Percentiles rank a stretch among this genome's conserved stretches.
phyloP scores from a whole-genome alignment of 2,888 invertebrate genomes.

The Anodontia alba region DNA sequence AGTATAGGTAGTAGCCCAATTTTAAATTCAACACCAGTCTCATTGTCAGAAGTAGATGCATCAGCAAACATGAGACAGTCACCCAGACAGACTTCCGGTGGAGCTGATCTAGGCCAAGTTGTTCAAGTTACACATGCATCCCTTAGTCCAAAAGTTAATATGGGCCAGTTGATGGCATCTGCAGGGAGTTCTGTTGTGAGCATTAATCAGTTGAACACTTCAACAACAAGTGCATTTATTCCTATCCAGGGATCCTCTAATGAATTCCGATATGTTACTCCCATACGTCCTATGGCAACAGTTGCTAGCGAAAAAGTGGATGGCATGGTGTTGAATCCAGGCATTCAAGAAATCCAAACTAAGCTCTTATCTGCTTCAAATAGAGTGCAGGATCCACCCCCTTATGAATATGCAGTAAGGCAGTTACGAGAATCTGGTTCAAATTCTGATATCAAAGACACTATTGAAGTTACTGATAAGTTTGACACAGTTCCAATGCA shows the following conservation, averaged over 20 bases:
- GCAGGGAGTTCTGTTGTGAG: background rate
- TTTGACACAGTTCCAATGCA: background rate
- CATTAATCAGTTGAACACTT: conserved; percentile 38
- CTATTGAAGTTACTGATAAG: background rate
- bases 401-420: conserved; percentile 63
- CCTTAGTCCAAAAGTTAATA: conserved; percentile 26
- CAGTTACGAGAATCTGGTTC: conserved; percentile 30
- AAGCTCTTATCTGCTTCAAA: conserved; percentile 30
- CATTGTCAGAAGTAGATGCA: conserved; percentile 22
- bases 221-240: conserved; percentile 72
- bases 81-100: conserved; percentile 38
- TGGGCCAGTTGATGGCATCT: background rate
- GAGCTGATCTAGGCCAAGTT: background rate
- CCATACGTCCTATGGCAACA: conserved; percentile 76
- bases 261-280: conserved; percentile 60
- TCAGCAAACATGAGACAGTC: conserved; percentile 24
- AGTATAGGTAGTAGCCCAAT: conserved; percentile 70
- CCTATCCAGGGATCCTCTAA: conserved; percentile 73
- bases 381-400: conserved; percentile 52
- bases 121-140: conserved; percentile 2
- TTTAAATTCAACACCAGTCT: conserved; percentile 61
- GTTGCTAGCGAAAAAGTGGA: conserved; percentile 58
- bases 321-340: conserved; percentile 25
- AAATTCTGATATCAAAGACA: background rate
- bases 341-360: conserved; percentile 1